phyloP scores from a whole-genome alignment of 2,797 vertebrate species.

The Danionella dracula region DNA sequence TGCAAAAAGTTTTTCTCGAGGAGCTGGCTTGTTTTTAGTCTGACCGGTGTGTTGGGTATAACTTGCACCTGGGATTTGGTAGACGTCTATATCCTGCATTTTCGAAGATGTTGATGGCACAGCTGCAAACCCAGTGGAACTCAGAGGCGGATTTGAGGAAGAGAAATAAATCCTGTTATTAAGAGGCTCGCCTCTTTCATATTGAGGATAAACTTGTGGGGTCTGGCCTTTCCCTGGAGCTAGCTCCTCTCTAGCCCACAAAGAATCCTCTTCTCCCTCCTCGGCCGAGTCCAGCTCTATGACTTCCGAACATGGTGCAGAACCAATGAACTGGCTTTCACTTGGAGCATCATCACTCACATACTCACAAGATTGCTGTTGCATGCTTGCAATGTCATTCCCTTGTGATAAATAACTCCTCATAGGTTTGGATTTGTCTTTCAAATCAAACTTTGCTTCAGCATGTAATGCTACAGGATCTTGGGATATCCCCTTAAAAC shows the following conservation, averaged over 20 bases:
- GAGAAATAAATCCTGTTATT: slow-evolving; percentile 20
- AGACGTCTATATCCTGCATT: slow-evolving; percentile 42
- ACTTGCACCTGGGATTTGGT: slow-evolving; percentile 40
- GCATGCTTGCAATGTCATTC: slow-evolving; percentile 28
- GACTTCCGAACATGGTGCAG: slow-evolving; percentile 29
- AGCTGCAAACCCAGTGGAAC: slow-evolving; percentile 42
- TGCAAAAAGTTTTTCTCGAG: slow-evolving; percentile 73
- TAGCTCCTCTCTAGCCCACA: slow-evolving; percentile 37
- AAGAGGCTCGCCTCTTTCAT: slow-evolving; percentile 8
- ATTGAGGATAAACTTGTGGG: slow-evolving; percentile 3
- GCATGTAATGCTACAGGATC: slow-evolving; percentile 38
- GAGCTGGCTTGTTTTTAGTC: slow-evolving; percentile 57
- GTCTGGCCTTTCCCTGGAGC: slow-evolving; percentile 17
- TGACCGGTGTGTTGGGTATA: slow-evolving; percentile 57
- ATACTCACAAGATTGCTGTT: slow-evolving; percentile 53
- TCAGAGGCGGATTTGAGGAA: slow-evolving; percentile 3
- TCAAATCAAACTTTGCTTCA: slow-evolving; percentile 50
- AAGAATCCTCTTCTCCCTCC: slow-evolving; percentile 34
- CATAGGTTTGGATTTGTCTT: slow-evolving; percentile 39
- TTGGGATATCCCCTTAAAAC: slow-evolving; percentile 34
- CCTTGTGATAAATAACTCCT: slow-evolving; percentile 51
- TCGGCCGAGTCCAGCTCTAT: slow-evolving; percentile 50
- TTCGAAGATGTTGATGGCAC: slow-evolving; percentile 52
- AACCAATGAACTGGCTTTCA: slow-evolving; percentile 14
- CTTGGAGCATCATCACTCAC: slow-evolving; percentile 3